Base-by-base conservation (phyloP, 2,888 invertebrate genomes). In the Oscheius onirici region DNA sequence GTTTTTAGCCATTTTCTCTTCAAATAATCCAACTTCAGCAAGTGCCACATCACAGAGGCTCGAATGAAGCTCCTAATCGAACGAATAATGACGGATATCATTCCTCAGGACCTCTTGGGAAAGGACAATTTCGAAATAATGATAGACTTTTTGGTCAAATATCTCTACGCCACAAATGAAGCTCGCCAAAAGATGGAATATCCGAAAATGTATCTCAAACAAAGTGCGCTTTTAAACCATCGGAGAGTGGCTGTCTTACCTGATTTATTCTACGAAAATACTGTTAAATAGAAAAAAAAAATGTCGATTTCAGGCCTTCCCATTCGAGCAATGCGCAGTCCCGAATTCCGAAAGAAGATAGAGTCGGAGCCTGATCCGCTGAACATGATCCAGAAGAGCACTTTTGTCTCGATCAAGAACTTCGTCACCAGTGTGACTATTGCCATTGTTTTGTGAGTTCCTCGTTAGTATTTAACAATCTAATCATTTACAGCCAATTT, bases 221-320 rank as follows among this genome's bases (percentile, higher is more conserved):
- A 70, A 20, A 55, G 70, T 70, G 24, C 52, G 63, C 34, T 34
- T 34, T 34, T 34, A 34, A 34, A n/a, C n/a, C n/a, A n/a, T n/a
- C n/a, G n/a, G n/a, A n/a, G n/a, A n/a, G n/a, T n/a, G n/a, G n/a
- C n/a, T n/a, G n/a, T n/a, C n/a, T n/a, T n/a, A n/a, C n/a, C n/a
- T n/a, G n/a, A n/a, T n/a, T n/a, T n/a, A n/a, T n/a, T n/a, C n/a
- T n/a, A n/a, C n/a, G n/a, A n/a, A n/a, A n/a, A n/a, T n/a, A n/a
- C n/a, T n/a, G n/a, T n/a, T n/a, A n/a, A n/a, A n/a, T n/a, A n/a
- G n/a, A n/a, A n/a, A n/a, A n/a, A n/a, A n/a, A n/a, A n/a, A n/a
- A n/a, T n/a, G n/a, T 34, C 34, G 34, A 61, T 26, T 49, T 49
- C 17, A 63, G 63, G 46, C n/a, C 10, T 15, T n/a, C 46, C 34